Percentiles rank a stretch among this genome's conserved stretches.
Evolutionary conservation across 2,888 invertebrate species (phyloP).

Genomic region (Andrena bucephala): DNA sequence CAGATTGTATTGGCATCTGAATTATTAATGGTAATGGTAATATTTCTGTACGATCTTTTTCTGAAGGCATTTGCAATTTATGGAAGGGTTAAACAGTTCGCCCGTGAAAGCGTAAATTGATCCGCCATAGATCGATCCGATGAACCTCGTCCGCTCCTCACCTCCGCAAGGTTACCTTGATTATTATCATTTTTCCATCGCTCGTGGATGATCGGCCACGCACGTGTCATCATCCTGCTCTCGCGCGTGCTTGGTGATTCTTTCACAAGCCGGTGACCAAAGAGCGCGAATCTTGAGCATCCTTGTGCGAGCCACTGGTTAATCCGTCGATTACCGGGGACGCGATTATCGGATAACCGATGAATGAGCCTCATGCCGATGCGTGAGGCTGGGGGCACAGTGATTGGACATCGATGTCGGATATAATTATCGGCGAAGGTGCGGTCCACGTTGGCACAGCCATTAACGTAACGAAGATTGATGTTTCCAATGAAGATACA

Average conservation of each 20-base stretch:
- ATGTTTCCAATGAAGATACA: conserved; percentile 21
- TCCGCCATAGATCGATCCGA: conserved; percentile 13
- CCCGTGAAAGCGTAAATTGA: conserved; percentile 4
- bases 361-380: conserved; percentile 39
- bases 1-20: not conserved
- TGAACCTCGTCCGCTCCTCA: conserved; percentile 13
- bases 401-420: conserved; percentile 71
- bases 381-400: conserved; percentile 46
- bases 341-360: conserved; percentile 69
- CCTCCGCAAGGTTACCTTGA: conserved; percentile 20
- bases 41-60: not conserved
- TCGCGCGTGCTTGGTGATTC: conserved; percentile 53
- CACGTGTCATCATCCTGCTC: conserved; percentile 36
- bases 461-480: conserved; percentile 44
- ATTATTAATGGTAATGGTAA: not conserved
- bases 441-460: conserved; percentile 43
- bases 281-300: conserved; percentile 61
- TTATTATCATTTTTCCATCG: not conserved
- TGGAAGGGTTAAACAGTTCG: not conserved
- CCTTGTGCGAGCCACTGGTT: conserved; percentile 61
- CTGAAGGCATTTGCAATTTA: not conserved
- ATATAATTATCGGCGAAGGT: conserved; percentile 74
- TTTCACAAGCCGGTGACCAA: conserved; percentile 60
- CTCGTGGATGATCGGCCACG: not conserved
- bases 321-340: conserved; percentile 67